These are phyloP conservation scores for Nerophis ophidion DNA, from an alignment of 2,113 vertebrate genomes.

Conservation along the genomic window DNA sequence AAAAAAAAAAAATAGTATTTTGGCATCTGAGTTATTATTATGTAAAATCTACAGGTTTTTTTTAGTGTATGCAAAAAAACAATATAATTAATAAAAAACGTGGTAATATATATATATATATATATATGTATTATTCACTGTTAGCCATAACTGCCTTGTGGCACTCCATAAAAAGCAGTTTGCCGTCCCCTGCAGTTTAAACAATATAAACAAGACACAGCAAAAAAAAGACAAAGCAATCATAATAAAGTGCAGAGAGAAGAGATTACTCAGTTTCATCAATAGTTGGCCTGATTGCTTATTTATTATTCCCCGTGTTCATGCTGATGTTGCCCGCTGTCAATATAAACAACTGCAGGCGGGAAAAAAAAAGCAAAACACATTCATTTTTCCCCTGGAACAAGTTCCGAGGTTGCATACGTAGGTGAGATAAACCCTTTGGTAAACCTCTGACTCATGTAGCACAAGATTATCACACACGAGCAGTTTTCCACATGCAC, in stretches of 20 bases:
- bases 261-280: conserved; percentile 39
- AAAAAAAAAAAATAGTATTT: too few relatives aligned
- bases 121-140: too few relatives aligned
- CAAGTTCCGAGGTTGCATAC: conserved; percentile 3
- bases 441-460: conserved; percentile 16
- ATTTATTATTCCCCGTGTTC: not conserved
- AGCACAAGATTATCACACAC: conserved; percentile 20
- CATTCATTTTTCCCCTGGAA: conserved; percentile 1
- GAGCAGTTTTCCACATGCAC: conserved; percentile 26
- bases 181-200: not conserved
- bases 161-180: too few relatives aligned
- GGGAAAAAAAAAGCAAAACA: not conserved
- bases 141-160: too few relatives aligned
- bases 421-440: conserved; percentile 12
- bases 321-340: not conserved
- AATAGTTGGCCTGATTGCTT: conserved; percentile 51
- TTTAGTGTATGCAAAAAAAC: too few relatives aligned
- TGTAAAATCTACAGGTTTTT: too few relatives aligned
- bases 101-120: too few relatives aligned
- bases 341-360: conserved; percentile 5
- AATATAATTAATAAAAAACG: too few relatives aligned
- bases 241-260: conserved; percentile 50
- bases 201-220: not conserved
- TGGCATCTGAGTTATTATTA: too few relatives aligned
- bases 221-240: conserved; percentile 19